Conservation (phyloP, 2,888 invertebrate genomes). For the Scaeva pyrastri region DNA sequence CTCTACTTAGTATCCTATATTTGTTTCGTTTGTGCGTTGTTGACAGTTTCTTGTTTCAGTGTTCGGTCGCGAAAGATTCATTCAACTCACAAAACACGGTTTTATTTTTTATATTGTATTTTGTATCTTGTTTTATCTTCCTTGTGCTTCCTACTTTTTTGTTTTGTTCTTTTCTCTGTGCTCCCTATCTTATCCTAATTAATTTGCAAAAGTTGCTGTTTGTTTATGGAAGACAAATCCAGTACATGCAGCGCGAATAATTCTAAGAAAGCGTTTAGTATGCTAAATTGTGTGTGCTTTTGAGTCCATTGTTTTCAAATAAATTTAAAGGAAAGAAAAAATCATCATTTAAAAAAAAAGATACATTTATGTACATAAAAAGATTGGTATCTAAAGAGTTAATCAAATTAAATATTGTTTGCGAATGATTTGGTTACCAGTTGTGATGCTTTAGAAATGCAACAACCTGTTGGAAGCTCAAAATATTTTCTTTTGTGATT, state of each 20-base stretch:
- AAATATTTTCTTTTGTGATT: constrained; percentile 19
- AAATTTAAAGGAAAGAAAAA: no score
- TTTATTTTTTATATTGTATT: constrained; percentile 22
- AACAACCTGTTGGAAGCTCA: constrained; percentile 55
- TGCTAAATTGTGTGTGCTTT: no score
- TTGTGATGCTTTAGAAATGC: constrained; percentile 20
- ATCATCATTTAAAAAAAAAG: neutral
- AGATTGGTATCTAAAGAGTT: no score
- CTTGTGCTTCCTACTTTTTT: constrained; percentile 39
- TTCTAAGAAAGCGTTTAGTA: constrained; percentile 33
- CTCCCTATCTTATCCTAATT: neutral
- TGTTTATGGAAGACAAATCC: constrained; percentile 1
- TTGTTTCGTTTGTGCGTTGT: constrained; percentile 46
- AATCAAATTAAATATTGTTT: neutral
- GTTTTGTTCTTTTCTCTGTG: constrained; percentile 22
- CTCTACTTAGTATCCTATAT: neutral
- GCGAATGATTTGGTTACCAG: constrained; percentile 4
- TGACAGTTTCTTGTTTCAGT: constrained; percentile 67
- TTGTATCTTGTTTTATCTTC: constrained; percentile 35
- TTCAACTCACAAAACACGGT: constrained; percentile 54
- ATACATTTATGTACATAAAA: no score
- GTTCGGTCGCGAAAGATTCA: constrained; percentile 70
- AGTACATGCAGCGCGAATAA: constrained; percentile 39
- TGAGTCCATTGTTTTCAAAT: no score
- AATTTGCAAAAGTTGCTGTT: neutral